These are phyloP conservation scores for Nebria salina DNA, from an alignment of 2,888 invertebrate species.

Conservation along the genomic window DNA sequence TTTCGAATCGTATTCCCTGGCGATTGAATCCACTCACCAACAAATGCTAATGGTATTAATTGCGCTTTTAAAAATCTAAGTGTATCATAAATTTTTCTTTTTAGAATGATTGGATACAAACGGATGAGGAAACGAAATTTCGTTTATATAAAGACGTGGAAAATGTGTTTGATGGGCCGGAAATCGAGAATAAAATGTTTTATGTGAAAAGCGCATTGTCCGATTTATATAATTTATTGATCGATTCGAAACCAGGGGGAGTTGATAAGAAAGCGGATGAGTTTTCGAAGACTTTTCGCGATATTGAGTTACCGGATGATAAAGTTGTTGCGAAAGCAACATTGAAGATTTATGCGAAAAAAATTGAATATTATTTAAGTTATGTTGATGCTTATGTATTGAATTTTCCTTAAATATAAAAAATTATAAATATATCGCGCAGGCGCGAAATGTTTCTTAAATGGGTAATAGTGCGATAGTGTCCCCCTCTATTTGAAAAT, in stretches of 20 bases:
- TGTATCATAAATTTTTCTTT: slow-evolving; percentile 52
- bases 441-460: background rate
- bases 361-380: slow-evolving; percentile 78
- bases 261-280: slow-evolving; percentile 53
- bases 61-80: background rate
- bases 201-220: slow-evolving; percentile 75
- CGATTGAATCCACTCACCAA: slow-evolving; percentile 72
- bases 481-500: background rate
- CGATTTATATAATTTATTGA: slow-evolving; percentile 69
- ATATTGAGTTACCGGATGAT: slow-evolving; percentile 64
- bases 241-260: slow-evolving; percentile 57
- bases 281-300: slow-evolving; percentile 69
- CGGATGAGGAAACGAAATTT: slow-evolving; percentile 67
- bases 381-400: slow-evolving; percentile 62
- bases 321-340: slow-evolving; percentile 66
- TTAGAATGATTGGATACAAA: slow-evolving; percentile 68
- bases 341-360: slow-evolving; percentile 69
- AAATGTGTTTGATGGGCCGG: slow-evolving; percentile 71
- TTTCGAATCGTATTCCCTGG: slow-evolving; percentile 70
- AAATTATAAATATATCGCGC: background rate
- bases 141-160: slow-evolving; percentile 71
- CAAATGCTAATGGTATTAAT: slow-evolving; percentile 55
- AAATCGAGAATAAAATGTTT: slow-evolving; percentile 64
- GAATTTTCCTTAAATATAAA: background rate
- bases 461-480: background rate